These are phyloP conservation scores for Chelon auratus DNA, from an alignment of 2,797 vertebrate genomes.

Conservation along the genomic window DNA sequence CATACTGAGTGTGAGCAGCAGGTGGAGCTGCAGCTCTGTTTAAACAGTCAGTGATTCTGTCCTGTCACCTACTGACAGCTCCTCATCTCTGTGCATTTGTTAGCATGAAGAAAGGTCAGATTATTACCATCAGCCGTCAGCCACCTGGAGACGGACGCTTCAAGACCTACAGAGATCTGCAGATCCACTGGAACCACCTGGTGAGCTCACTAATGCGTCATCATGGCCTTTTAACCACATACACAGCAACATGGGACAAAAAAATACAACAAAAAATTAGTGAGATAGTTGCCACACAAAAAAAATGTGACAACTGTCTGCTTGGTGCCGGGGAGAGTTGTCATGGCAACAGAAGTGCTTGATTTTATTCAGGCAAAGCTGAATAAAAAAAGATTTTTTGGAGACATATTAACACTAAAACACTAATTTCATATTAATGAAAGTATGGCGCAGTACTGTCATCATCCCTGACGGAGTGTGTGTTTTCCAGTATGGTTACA, in stretches of 20 bases:
- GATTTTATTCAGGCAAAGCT: too few relatives aligned
- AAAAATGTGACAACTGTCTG: too few relatives aligned
- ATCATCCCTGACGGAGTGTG: background rate
- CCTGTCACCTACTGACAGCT: background rate
- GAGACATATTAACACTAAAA: too few relatives aligned
- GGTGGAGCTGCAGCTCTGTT: slow-evolving; percentile 46
- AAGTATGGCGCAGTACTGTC: too few relatives aligned
- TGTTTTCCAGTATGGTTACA: slow-evolving; percentile 89
- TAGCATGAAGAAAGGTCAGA: slow-evolving; percentile 95
- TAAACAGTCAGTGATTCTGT: background rate
- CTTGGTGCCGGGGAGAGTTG: background rate
- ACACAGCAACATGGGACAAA: too few relatives aligned
- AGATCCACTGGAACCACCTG: slow-evolving; percentile 89
- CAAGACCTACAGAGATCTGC: slow-evolving; percentile 86
- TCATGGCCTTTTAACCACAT: too few relatives aligned
- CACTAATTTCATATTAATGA: too few relatives aligned
- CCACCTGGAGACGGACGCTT: slow-evolving; percentile 88
- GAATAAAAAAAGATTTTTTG: too few relatives aligned
- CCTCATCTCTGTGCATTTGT: slow-evolving; percentile 13
- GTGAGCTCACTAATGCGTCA: slow-evolving; percentile 72
- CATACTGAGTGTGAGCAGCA: slow-evolving; percentile 45
- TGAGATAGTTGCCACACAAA: too few relatives aligned
- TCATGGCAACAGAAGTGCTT: background rate
- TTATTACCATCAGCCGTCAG: slow-evolving; percentile 86
- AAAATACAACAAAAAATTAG: too few relatives aligned